Conservation (phyloP, 2,113 vertebrate genomes). For the Serinus canaria region DNA sequence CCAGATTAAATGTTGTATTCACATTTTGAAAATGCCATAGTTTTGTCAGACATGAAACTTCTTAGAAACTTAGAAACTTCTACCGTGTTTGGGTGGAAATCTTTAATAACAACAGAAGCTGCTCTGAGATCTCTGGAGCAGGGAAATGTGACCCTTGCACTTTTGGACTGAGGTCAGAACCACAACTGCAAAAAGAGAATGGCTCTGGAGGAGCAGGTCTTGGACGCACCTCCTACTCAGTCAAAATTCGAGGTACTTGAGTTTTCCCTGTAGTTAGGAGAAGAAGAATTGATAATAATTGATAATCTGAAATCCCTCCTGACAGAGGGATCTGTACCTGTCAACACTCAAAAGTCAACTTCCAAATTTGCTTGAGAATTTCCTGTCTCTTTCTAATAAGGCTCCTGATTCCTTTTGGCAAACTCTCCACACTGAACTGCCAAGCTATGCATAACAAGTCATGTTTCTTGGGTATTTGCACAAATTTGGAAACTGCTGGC, state of each 20-base stretch:
- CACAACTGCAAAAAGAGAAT: not conserved
- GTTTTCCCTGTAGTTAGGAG: not conserved
- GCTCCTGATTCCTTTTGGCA: conserved; percentile 37
- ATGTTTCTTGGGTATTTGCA: not conserved
- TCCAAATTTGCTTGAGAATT: conserved; percentile 48
- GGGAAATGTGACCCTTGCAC: not conserved
- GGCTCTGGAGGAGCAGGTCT: not conserved
- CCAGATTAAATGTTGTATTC: not conserved
- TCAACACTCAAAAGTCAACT: conserved; percentile 50
- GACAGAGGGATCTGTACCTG: conserved; percentile 39
- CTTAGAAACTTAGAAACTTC: not conserved
- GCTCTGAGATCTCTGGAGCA: not conserved
- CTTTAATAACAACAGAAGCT: not conserved
- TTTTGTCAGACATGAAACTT: not conserved
- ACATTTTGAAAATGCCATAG: not conserved
- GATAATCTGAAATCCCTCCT: not conserved
- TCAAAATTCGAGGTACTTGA: not conserved
- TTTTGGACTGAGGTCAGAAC: not conserved
- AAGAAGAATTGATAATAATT: conserved; percentile 1
- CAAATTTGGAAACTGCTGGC: not conserved
- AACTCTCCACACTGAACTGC: not conserved
- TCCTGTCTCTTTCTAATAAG: conserved; percentile 50
- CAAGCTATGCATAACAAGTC: conserved; percentile 1
- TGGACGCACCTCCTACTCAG: not conserved
- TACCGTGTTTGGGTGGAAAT: not conserved